Evolutionary conservation across 1,140 invertebrate genomes (phyloP).

Genomic region (Heliothis virescens): DNA sequence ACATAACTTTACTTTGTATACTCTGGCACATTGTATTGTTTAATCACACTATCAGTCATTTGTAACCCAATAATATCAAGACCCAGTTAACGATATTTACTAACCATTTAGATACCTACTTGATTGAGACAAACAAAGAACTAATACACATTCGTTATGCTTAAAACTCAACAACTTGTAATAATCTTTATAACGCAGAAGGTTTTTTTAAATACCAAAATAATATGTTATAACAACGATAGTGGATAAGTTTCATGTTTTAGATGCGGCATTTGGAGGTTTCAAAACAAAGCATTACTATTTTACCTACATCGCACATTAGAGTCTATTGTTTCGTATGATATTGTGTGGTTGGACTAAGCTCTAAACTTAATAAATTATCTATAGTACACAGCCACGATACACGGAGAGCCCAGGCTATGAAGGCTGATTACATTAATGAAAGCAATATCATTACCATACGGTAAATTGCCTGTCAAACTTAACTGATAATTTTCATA

Average conservation of each 20-base stretch:
- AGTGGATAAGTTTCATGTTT: neutral
- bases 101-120: no score
- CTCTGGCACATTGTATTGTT: no score
- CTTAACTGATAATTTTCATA: slow-evolving; percentile 10
- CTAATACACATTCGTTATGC: no score
- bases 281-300: neutral
- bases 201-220: neutral
- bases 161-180: no score
- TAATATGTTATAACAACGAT: neutral
- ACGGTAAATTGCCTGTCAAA: slow-evolving; percentile 37
- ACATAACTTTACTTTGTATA: no score
- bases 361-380: slow-evolving; percentile 20
- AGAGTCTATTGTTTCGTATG: neutral
- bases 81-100: no score
- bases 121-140: no score
- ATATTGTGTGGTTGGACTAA: neutral
- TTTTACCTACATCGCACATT: neutral
- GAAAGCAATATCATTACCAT: slow-evolving; percentile 29
- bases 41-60: no score
- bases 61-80: no score
- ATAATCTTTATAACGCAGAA: neutral
- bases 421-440: slow-evolving; percentile 31
- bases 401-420: slow-evolving; percentile 13
- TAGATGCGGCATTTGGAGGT: neutral
- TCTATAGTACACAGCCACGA: neutral